These are phyloP conservation scores for Leucopternis melanops DNA, from an alignment of 2,113 vertebrate species.

Conservation along the genomic window DNA sequence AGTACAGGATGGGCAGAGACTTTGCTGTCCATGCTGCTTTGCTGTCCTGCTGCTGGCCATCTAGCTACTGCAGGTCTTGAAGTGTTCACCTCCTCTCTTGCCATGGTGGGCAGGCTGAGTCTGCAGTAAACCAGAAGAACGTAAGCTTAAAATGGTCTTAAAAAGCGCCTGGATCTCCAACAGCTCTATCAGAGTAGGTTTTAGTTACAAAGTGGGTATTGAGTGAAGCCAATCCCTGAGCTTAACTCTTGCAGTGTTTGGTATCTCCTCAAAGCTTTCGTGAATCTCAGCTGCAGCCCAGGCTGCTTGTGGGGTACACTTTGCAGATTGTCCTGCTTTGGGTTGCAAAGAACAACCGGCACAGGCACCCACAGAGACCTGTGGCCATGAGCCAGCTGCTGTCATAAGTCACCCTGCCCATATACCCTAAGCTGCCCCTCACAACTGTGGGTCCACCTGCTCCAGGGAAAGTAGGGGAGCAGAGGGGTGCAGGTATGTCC, in stretches of 20 bases:
- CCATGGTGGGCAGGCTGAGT: background rate
- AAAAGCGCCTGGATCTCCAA: background rate
- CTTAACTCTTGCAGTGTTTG: background rate
- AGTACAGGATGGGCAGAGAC: background rate
- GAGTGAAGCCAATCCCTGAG: fast-evolving
- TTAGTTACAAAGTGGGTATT: background rate
- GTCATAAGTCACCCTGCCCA: background rate
- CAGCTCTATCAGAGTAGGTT: background rate
- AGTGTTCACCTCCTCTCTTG: background rate
- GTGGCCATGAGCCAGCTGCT: background rate
- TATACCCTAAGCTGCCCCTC: background rate
- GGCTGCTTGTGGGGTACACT: background rate
- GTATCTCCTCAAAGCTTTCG: background rate
- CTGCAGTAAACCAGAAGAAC: background rate
- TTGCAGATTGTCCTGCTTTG: background rate
- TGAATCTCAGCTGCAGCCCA: background rate
- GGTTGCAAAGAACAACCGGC: fast-evolving
- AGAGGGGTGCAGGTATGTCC: background rate
- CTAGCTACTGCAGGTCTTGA: background rate
- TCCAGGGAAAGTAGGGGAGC: background rate
- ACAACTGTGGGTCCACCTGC: background rate
- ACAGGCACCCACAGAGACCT: background rate
- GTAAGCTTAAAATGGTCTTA: background rate
- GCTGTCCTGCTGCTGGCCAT: background rate
- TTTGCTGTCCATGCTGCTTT: background rate